Base-by-base conservation (phyloP, 2,113 vertebrate genomes). In the Callipepla californica region DNA sequence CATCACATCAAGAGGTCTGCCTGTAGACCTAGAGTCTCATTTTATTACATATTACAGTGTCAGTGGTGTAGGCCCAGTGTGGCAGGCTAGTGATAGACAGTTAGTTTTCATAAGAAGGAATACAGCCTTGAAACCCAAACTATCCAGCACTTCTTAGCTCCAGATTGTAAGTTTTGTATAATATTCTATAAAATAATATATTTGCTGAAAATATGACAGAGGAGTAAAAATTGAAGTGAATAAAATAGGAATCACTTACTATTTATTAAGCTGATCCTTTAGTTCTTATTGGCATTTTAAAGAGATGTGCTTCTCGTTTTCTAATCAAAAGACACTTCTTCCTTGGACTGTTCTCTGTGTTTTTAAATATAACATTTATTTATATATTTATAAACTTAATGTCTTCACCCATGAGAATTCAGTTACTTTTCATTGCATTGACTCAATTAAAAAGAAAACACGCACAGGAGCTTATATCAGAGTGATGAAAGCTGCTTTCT, bases 41-140 rank as follows among this genome's bases (percentile, higher is more conserved):
- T 16, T 45, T 2, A 28, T 79, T 45, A 32, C 13, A 2, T 26
- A 17, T 44, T 23, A 36, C 19, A 73, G 17, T n/a, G 58, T 20
- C 6, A 13, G 6, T 48, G 55, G 5, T 7, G 34, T 8, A 45
- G 11, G 38, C 11, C 10, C 5, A 59, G 3, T n/a, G 21, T 1
- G 55, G 5, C 38, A 63, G 6, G 21, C 7, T 68, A 15, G 7
- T 28, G 2, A 47, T 62, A 38, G 80, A 50, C 38, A 40, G 7
- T n/a, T 51, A 36, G 7, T 59, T 87, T 80, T 79, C 20, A 47
- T 17, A 40, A 13, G 9, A 42, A 40, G n/a, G 32, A 91, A 59
- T 2, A 1, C 6, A 32, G 12, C 25, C 19, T 47, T 63, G 15
- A 81, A 89, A 59, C 8, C 40, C 70, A 4, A 25, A 1, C 1